Evolutionary conservation across 35 echinoderm and acorn worm species (phyloP), one percentile per base, ranked within the genome.

Genomic region (Ophiothrix spiculata): DNA sequence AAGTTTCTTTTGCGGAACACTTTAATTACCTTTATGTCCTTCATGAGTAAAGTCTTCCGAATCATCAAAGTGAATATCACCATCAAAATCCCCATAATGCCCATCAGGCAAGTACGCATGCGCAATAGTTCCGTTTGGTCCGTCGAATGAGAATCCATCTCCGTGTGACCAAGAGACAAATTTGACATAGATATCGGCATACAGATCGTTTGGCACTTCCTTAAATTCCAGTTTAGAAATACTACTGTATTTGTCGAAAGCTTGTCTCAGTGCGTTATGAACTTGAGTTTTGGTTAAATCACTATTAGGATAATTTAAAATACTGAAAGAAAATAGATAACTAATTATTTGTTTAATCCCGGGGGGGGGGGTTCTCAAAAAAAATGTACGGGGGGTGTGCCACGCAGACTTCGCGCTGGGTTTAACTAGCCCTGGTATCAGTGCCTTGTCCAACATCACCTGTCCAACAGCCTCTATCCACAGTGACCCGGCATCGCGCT

Each of bases 11-110:
- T n/a, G n/a, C n/a, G n/a, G n/a, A n/a, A n/a, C n/a, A n/a, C n/a
- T n/a, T n/a, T n/a, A n/a, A 81, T 78, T 80, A 93, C 95, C 95
- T 56, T 85, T 79, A 0, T 92, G 32, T 17, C 88, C 91, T 19
- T 91, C 76, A 33, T 88, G 88, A 31, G 89, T 94, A 56, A 93
- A 98, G n/a, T 79, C 56, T 46, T 98, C 95, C 14, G 91, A 93
- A 81, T 98, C 91, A 39, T 98, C 95, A 39, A 98, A 91, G 73
- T 98, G 95, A 64, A 93, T 84, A 25, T 98, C 95, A 23, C 95
- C 95, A 60, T 93, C 90, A 14, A 92, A 36, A 78, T 89, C 83
- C n/a, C 94, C 90, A 39, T 75, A 87, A 16, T 60, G 64, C 21
- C 91, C 95, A 42, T 93, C 88, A 8, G 95, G 95, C 0, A 98